phyloP scores from a whole-genome alignment of 1,140 invertebrate genomes.

The Bilobella aurantiaca region DNA sequence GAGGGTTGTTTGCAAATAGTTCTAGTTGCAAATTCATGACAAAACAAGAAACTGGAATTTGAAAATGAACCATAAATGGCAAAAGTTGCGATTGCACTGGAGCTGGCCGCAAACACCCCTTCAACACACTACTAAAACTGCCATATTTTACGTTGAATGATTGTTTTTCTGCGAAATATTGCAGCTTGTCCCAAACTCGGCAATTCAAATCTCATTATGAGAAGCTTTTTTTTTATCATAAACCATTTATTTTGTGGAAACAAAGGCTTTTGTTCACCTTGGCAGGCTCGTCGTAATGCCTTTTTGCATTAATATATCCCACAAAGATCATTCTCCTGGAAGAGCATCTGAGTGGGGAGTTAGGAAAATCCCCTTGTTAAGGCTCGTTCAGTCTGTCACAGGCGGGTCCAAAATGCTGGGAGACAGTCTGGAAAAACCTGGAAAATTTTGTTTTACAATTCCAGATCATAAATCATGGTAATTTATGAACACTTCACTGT shows the following conservation, averaged over 20 bases:
- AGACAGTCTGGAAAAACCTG: background rate
- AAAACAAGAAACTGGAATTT: background rate
- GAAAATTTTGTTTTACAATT: background rate
- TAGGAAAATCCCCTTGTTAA: background rate
- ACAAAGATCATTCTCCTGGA: no score
- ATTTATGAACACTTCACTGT: slow-evolving; percentile 30
- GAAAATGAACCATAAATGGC: background rate
- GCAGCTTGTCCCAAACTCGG: background rate
- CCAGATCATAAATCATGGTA: slow-evolving; percentile 34
- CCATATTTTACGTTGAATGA: background rate
- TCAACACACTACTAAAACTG: no score
- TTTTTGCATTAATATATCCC: no score
- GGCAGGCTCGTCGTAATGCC: no score
- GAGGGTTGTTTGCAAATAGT: background rate
- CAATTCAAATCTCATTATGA: background rate
- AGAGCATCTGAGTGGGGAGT: no score
- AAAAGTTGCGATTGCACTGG: no score
- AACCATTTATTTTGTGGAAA: no score
- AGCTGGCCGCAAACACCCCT: no score
- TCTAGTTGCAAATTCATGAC: background rate
- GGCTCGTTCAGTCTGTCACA: background rate
- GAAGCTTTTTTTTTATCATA: background rate
- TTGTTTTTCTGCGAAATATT: background rate
- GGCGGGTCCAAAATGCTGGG: background rate
- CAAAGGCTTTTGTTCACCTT: no score